Base-by-base conservation (phyloP, 1,140 invertebrate genomes). In the Drosophila ogumai region DNA sequence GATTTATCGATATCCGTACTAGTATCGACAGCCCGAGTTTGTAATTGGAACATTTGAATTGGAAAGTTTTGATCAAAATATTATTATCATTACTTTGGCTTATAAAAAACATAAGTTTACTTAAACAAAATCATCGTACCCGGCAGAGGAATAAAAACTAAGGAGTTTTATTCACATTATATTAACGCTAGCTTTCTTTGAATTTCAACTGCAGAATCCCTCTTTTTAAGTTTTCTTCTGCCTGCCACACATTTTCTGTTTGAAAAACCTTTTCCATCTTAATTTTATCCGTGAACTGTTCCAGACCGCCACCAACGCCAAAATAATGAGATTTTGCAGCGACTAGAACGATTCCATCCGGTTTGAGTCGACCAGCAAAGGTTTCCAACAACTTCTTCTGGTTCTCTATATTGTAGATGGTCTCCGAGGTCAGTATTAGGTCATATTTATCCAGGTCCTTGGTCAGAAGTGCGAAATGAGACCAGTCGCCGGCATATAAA, bases 241-340 rank as follows among this genome's bases (percentile, higher is more conserved):
- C 93, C 94, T 79, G 63, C 95, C 95, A 96, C 17, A 94, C 93
- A 22, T 94, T 92, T 91, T 94, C 90, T 61, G 90, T 90, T 5
- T 93, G 71, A 79, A 97, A 95, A 43, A 82, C 56, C 19, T 91
- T 91, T 74, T 94, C 94, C 36, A 94, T 93, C 50, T 93, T 86
- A 13, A 97, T 73, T 63, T 94, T 79, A 47, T 94, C 87, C 93
- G 96, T 94, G 94, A 98, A 98, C 82, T 96, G 94, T 77, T 94
- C 93, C 54, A 95, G 94, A 3, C 96, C 95, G 68, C 98, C 97
- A 40, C 97, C 98, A 47, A 98, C 96, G 68, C 97, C 98, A 94
- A 98, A 98, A 93, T 98, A 98, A 93, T 96, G 95, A 9, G 94
- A 95, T 94, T 98, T 98, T 1, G 96, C 97, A 65, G 97, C 97